phyloP scores from a whole-genome alignment of 2,113 vertebrate genomes.

The Orcinus orca region DNA sequence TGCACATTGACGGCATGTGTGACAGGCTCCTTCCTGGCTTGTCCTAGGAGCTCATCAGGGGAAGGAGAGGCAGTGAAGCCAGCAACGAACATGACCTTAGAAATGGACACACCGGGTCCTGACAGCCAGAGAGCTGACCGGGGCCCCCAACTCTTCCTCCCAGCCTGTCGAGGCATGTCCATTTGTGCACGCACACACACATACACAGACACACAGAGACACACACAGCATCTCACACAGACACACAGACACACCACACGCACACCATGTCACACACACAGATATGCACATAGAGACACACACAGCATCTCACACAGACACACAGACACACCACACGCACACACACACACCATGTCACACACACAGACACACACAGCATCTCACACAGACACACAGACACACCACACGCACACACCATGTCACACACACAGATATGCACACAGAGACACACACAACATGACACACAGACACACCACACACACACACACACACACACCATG shows the following conservation, averaged over 20 bases:
- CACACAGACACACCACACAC: too few relatives aligned
- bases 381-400: neutral
- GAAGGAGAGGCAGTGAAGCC: neutral
- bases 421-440: neutral
- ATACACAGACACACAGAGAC: neutral
- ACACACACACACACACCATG: too few relatives aligned
- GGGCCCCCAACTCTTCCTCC: neutral
- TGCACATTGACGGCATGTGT: rapidly evolving
- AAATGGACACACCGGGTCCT: rapidly evolving
- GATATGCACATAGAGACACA: neutral
- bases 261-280: too few relatives aligned
- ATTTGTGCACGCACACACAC: rapidly evolving
- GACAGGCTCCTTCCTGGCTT: neutral
- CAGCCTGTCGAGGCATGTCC: too few relatives aligned
- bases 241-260: too few relatives aligned
- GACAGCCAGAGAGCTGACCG: rapidly evolving
- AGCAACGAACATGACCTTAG: neutral
- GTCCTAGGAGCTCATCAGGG: neutral
- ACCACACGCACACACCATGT: neutral
- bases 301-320: too few relatives aligned
- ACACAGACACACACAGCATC: neutral
- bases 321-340: too few relatives aligned
- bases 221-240: too few relatives aligned
- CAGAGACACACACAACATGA: too few relatives aligned
- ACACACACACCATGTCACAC: too few relatives aligned